phyloP scores from a whole-genome alignment of 2,113 vertebrate genomes.

The Melanostigma gelatinosum region DNA sequence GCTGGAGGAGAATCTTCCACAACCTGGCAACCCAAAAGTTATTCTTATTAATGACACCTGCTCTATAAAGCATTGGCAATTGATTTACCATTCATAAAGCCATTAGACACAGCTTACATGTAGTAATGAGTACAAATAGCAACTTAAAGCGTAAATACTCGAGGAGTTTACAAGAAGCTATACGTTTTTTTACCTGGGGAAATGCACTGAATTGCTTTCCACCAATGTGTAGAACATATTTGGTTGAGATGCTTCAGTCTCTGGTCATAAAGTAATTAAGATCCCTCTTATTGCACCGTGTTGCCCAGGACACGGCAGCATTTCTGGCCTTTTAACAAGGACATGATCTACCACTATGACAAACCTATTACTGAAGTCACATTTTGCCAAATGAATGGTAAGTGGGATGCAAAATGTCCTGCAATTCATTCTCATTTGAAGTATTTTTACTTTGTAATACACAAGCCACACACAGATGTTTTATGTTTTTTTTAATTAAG shows the following conservation, averaged over 20 bases:
- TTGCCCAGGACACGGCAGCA: conserved; percentile 29
- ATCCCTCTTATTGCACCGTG: neutral
- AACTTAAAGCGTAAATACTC: neutral
- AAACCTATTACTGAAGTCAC: conserved; percentile 7
- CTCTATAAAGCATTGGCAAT: neutral
- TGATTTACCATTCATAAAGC: neutral
- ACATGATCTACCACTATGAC: conserved; percentile 6
- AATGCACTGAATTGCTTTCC: neutral
- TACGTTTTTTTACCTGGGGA: neutral
- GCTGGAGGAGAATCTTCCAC: neutral
- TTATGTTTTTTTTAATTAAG: conserved; percentile 52
- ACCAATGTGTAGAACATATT: no score
- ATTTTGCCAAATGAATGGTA: neutral
- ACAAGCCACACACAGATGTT: conserved; percentile 38
- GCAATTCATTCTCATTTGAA: conserved; percentile 11
- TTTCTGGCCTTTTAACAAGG: neutral
- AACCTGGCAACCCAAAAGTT: neutral
- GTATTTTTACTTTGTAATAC: conserved; percentile 23
- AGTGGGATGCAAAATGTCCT: neutral
- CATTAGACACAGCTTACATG: neutral
- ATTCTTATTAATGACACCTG: neutral
- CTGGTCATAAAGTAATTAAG: neutral
- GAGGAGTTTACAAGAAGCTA: neutral
- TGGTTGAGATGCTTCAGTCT: neutral
- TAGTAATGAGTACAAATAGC: neutral